Conservation (phyloP, 2,797 vertebrate species). For the Gila robusta region DNA sequence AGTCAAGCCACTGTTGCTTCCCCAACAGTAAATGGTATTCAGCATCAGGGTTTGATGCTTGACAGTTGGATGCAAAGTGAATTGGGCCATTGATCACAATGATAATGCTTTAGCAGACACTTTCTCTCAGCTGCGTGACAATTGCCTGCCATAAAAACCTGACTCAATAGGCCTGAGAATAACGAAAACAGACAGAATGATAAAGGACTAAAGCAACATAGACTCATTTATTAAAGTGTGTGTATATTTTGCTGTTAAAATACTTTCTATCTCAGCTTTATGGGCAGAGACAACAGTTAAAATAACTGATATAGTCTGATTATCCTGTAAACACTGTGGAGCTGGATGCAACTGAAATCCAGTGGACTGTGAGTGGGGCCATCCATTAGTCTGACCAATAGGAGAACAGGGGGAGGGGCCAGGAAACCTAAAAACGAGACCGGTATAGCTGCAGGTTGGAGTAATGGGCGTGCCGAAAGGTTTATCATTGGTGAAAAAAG, state of each 20-base stretch:
- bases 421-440: background rate
- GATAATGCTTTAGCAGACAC: constrained; percentile 44
- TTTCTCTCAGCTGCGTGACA: constrained; percentile 30
- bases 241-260: constrained; percentile 4
- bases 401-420: background rate
- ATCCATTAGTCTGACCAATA: background rate
- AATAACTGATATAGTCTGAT: background rate
- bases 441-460: no score
- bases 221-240: constrained; percentile 1
- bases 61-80: constrained; percentile 38
- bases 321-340: background rate
- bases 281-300: background rate
- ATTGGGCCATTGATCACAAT: constrained; percentile 42
- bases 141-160: constrained; percentile 21
- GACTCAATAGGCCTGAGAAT: constrained; percentile 9
- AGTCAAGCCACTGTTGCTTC: constrained; percentile 30
- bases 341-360: background rate
- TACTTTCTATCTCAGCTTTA: background rate
- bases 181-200: constrained; percentile 23
- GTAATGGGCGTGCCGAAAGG: no score
- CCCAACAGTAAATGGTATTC: constrained; percentile 13
- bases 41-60: constrained; percentile 33
- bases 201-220: background rate
- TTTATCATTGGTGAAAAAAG: no score
- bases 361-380: background rate